phyloP scores from a whole-genome alignment of 1,140 invertebrate genomes.

The Drosophila varians region DNA sequence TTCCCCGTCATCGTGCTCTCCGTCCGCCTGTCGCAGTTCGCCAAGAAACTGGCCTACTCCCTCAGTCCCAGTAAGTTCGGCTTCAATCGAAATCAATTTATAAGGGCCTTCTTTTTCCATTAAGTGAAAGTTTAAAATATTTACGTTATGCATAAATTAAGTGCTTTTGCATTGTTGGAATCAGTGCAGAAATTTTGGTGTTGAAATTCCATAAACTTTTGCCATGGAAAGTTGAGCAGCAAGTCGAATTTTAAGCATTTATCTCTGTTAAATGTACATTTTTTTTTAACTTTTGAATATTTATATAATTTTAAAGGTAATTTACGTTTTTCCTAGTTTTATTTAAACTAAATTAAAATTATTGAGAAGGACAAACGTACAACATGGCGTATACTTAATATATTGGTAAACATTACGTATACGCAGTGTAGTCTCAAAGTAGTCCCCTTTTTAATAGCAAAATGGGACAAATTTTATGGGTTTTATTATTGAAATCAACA shows the following conservation, averaged over 20 bases:
- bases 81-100: slow-evolving; percentile 1
- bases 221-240: slow-evolving; percentile 14
- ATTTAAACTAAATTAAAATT: too few relatives aligned
- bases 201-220: slow-evolving; percentile 4
- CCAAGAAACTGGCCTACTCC: slow-evolving; percentile 92
- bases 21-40: slow-evolving; percentile 91
- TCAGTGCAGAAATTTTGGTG: slow-evolving; percentile 37
- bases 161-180: slow-evolving; percentile 42
- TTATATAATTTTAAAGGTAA: neutral
- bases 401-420: neutral
- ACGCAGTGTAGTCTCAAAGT: too few relatives aligned
- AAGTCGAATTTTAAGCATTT: neutral
- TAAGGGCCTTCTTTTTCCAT: slow-evolving; percentile 30
- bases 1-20: slow-evolving; percentile 92
- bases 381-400: neutral
- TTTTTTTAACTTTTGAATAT: neutral
- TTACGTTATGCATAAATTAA: slow-evolving; percentile 68
- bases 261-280: too few relatives aligned
- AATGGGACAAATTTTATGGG: neutral
- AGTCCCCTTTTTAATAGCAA: too few relatives aligned
- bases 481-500: neutral
- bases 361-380: too few relatives aligned
- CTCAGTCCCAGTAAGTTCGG: slow-evolving; percentile 90
- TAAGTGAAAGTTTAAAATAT: slow-evolving; percentile 60
- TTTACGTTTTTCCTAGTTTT: neutral